Evolutionary conservation across 2,888 invertebrate species (phyloP).

Genomic region (Xestia ashworthii): DNA sequence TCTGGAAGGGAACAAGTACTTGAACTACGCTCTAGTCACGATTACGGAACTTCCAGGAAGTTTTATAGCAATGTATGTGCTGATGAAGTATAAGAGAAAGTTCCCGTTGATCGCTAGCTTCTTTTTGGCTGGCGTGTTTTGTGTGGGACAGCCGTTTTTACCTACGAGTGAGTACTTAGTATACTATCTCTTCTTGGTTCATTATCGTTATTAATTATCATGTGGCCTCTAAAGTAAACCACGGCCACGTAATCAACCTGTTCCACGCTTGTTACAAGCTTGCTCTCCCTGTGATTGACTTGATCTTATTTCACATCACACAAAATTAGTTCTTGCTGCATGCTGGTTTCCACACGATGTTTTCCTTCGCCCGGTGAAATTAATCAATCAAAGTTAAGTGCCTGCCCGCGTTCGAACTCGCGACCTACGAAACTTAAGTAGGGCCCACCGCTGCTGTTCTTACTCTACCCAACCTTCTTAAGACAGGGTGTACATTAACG

Average conservation of each 20-base stretch:
- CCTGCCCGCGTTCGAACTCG: not conserved
- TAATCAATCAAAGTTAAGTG: too few species aligned
- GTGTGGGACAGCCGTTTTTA: slow-evolving; percentile 91
- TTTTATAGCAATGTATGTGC: slow-evolving; percentile 87
- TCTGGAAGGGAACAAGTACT: slow-evolving; percentile 93
- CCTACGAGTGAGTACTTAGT: slow-evolving; percentile 85
- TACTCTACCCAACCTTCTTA: too few species aligned
- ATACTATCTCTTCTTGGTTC: not conserved
- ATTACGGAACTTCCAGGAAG: slow-evolving; percentile 91
- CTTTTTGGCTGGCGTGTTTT: slow-evolving; percentile 89
- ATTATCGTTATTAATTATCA: not conserved
- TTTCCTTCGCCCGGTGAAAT: not conserved
- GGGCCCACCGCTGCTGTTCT: not conserved
- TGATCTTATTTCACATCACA: not conserved
- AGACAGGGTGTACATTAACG: too few species aligned
- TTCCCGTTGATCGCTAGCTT: slow-evolving; percentile 89
- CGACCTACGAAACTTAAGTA: not conserved
- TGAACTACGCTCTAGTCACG: slow-evolving; percentile 92
- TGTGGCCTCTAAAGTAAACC: not conserved
- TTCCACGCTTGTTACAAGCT: not conserved
- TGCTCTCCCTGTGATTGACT: not conserved
- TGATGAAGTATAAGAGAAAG: slow-evolving; percentile 90
- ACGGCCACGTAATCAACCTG: not conserved
- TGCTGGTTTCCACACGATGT: not conserved
- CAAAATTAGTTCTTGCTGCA: not conserved